Evolutionary conservation across 2,888 invertebrate genomes (phyloP), one percentile per base, ranked within the genome.

Genomic region (Cyaniris semiargus): DNA sequence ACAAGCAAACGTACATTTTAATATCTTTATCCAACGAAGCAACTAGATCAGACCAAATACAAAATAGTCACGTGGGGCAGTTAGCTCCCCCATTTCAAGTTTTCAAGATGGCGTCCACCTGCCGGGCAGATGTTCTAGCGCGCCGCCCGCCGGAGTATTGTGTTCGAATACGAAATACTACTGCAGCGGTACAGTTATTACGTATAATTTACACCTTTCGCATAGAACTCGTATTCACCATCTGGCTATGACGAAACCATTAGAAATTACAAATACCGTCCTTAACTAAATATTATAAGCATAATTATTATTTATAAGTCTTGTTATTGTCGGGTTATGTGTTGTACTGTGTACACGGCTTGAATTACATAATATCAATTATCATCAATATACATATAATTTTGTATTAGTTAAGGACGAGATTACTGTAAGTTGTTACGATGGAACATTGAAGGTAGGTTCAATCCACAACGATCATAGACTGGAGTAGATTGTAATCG

Each of bases 71-170:
- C 53, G 48, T 27, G 74, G n/a, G 72, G 48, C 48, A 8, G 10
- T 21, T 48, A 34, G 38, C 34, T 74, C 74, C 74, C 74, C 74
- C 27, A 74, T 74, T 53, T 27, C 53, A 74, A 74, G 48, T 72
- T 72, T 72, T 23, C 72, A 72, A 87, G 86, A 87, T 84, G 81
- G 83, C 80, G 79, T 83, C 82, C 90, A 90, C 90, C 90, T 90
- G 90, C 89, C 80, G 79, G 83, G 86, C 90, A 90, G 90, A 89
- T 90, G 90, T 81, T 80, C 84, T 90, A 89, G 89, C 89, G 89
- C 89, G 89, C 85, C 82, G 89, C 89, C 88, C 89, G 89, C 85
- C 82, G 72, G 15, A 72, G 72, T 48, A 72, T 72, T 71, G 70
- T 70, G 71, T 38, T 71, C 31, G 74, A 21, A 74, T 53, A 53